Conservation (phyloP, 23 tunicate species). For the Phallusia fumigata region DNA sequence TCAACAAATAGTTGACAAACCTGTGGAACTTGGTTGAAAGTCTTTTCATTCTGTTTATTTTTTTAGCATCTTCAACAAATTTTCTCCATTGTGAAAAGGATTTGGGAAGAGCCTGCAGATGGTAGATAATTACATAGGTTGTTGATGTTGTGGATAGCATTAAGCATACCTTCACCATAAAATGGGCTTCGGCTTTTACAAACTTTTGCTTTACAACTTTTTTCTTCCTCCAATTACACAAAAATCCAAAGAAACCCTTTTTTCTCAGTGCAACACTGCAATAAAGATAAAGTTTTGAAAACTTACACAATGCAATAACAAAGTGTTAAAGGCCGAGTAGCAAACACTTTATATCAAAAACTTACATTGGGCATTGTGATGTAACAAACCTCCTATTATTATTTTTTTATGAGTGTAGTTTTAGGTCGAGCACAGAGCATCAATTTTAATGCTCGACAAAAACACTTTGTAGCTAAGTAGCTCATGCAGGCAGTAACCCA, state of each 20-base stretch:
- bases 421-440: too few relatives aligned
- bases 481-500: too few relatives aligned
- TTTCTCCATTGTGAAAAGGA: constrained; percentile 53
- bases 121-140: background rate
- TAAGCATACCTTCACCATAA: constrained; percentile 36
- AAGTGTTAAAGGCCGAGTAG: too few relatives aligned
- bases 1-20: too few relatives aligned
- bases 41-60: constrained; percentile 25
- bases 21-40: constrained; percentile 51
- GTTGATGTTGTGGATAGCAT: background rate
- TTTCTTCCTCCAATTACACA: constrained; percentile 1
- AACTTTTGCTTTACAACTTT: constrained; percentile 16
- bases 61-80: constrained; percentile 38
- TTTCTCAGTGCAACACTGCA: constrained; percentile 14
- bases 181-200: constrained; percentile 65
- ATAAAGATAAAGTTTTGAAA: background rate
- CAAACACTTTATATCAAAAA: background rate
- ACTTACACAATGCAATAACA: too few relatives aligned
- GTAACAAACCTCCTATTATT: too few relatives aligned
- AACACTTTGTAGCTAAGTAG: too few relatives aligned
- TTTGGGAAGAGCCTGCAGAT: constrained; percentile 48
- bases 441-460: too few relatives aligned
- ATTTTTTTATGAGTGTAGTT: too few relatives aligned
- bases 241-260: background rate
- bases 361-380: background rate